Conservation (phyloP, 92 coral and sea anemone genomes). For the Zoanthus solanderi region DNA sequence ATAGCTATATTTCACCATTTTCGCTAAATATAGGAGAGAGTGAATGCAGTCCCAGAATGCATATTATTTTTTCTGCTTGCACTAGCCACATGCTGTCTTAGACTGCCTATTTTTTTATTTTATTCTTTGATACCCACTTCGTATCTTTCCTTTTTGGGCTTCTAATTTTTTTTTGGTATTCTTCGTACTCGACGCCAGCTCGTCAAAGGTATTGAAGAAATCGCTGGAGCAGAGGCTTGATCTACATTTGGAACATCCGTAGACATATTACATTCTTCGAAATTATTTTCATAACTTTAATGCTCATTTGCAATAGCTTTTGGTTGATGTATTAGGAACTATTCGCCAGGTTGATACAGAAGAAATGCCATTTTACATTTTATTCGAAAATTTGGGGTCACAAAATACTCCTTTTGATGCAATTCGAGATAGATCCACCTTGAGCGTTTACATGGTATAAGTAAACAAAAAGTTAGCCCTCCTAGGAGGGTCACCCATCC, state of each 20-base stretch:
- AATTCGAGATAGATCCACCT: no score
- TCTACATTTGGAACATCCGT: neutral
- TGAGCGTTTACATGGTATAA: no score
- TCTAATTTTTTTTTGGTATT: slow-evolving; percentile 12
- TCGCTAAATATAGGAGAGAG: no score
- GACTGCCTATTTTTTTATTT: neutral
- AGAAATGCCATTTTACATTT: neutral
- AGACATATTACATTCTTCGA: slow-evolving; percentile 8
- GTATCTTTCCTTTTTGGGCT: slow-evolving; percentile 21
- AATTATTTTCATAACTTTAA: neutral
- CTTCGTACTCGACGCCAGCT: slow-evolving; percentile 24
- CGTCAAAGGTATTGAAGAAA: neutral
- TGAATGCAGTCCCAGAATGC: no score
- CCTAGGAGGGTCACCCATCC: no score
- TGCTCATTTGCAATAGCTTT: neutral
- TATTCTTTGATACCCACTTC: slow-evolving; percentile 40
- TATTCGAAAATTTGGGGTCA: neutral
- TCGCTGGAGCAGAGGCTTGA: neutral
- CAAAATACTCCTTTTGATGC: no score
- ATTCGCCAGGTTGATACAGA: neutral
- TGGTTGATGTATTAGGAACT: neutral
- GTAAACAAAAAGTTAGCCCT: no score
- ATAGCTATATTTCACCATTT: no score
- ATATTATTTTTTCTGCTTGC: no score
- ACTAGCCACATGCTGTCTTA: no score